Conservation (phyloP, 2,797 vertebrate genomes). For the Cossypha niveicapilla region DNA sequence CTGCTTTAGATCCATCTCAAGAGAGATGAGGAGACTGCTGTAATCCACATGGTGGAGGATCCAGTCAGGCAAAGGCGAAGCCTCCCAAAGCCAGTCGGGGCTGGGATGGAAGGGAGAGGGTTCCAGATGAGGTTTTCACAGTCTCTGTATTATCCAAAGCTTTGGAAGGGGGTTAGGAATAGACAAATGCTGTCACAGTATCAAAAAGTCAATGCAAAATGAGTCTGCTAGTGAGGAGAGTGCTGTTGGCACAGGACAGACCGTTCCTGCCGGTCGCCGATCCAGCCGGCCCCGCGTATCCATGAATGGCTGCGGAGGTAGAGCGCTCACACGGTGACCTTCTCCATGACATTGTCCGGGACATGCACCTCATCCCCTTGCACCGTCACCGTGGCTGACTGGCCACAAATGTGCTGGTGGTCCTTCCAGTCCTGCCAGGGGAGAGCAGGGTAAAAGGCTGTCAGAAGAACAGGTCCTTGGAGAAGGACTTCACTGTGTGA, state of each 20-base stretch:
- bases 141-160: background rate
- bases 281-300: background rate
- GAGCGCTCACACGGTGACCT: slow-evolving; percentile 79
- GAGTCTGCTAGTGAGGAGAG: background rate
- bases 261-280: background rate
- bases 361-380: slow-evolving; percentile 84
- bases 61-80: background rate
- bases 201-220: background rate
- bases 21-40: background rate
- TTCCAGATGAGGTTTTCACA: background rate
- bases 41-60: background rate
- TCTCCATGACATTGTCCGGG: slow-evolving; percentile 82
- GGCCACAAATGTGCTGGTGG: slow-evolving; percentile 91
- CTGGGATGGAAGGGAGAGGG: background rate
- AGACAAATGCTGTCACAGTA: background rate
- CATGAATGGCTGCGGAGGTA: background rate
- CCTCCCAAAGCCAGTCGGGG: background rate
- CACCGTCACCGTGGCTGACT: slow-evolving; percentile 74
- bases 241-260: background rate
- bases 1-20: background rate
- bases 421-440: slow-evolving; percentile 93
- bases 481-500: background rate
- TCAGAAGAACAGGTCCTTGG: background rate
- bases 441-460: background rate
- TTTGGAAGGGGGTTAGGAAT: background rate